Base-by-base conservation (phyloP, 2,888 invertebrate genomes). In the Dicyrtoma fusca region DNA sequence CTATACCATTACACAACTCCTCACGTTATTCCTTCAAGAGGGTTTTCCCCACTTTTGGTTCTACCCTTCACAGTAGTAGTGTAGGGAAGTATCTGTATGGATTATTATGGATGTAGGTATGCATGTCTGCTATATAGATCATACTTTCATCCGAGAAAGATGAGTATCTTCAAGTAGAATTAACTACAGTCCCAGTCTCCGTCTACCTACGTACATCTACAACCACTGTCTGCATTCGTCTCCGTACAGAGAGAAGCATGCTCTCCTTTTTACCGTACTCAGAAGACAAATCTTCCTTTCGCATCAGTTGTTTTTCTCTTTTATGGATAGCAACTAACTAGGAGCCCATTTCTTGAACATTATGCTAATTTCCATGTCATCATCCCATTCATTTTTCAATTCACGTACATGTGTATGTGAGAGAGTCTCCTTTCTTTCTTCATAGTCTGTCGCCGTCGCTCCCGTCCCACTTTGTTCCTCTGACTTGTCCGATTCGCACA, bases 301-400 rank as follows among this genome's bases (percentile, higher is more conserved):
- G 34, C 34, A 34, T 34, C 34, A 25, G 26, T 51, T 47, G 4
- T 65, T 64, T 53, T 26, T 65, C 51, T 66, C 55, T 55, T 42
- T 66, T 66, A 66, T 66, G 66, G 66, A 25, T 14, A 47, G 21
- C 1, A 45, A 63, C 25, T 26, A 42, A 19, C 34, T 65, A 26
- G 14, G 51, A 49, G 17, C 55, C n/a, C 42, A 66, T 55, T 66
- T 42, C 66, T 55, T 23, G 44, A 53, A 23, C 55, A 55, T 66
- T 66, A 66, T 66, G 66, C 42, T 66, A 55, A 66, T 66, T 66
- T 53, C 51, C 44, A 19, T 51, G 34, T 51, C 66, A 55, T 66
- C 66, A 66, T 66, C 64, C 45, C 19, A 19, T 64, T 64, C 64
- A 25, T 64, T 64, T 64, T 49, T 49, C 49, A 23, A 57, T 14